Percentiles rank a stretch among this genome's conserved stretches.
These are phyloP conservation scores for Glaucopsyche alexis DNA, from an alignment of 2,888 invertebrate genomes.

Conservation along the genomic window DNA sequence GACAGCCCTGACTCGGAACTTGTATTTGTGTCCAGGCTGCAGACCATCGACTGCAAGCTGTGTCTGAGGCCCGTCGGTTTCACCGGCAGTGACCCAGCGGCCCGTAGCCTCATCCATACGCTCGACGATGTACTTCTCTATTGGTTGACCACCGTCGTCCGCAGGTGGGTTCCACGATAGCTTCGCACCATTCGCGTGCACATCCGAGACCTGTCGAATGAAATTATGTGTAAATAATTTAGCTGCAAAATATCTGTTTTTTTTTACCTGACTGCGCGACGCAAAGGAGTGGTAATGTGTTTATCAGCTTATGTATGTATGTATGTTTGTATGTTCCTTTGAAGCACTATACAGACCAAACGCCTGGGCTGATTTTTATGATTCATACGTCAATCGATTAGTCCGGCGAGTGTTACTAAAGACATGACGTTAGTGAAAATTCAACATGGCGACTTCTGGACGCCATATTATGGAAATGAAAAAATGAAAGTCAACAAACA, in stretches of 20 bases:
- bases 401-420: no score
- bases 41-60: constrained; percentile 89
- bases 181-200: constrained; percentile 93
- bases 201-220: constrained; percentile 81
- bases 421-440: no score
- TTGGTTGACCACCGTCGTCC: constrained; percentile 96
- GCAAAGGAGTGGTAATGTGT: no score
- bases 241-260: background rate
- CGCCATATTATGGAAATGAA: no score
- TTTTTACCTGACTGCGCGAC: no score
- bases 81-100: constrained; percentile 96
- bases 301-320: no score
- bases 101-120: constrained; percentile 96
- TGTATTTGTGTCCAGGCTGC: constrained; percentile 96
- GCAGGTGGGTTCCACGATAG: constrained; percentile 95
- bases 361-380: no score
- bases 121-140: constrained; percentile 96
- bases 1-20: constrained; percentile 97
- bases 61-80: constrained; percentile 92
- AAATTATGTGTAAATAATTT: background rate
- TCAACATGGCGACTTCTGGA: no score
- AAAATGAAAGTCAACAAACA: no score
- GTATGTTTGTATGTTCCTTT: no score
- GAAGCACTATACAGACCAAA: no score
- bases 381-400: no score